A percentile compares a stretch with the other conserved stretches of the same genome.
These are phyloP conservation scores for Heterotis niloticus DNA, from an alignment of 2,113 vertebrate genomes.

Conservation along the genomic window DNA sequence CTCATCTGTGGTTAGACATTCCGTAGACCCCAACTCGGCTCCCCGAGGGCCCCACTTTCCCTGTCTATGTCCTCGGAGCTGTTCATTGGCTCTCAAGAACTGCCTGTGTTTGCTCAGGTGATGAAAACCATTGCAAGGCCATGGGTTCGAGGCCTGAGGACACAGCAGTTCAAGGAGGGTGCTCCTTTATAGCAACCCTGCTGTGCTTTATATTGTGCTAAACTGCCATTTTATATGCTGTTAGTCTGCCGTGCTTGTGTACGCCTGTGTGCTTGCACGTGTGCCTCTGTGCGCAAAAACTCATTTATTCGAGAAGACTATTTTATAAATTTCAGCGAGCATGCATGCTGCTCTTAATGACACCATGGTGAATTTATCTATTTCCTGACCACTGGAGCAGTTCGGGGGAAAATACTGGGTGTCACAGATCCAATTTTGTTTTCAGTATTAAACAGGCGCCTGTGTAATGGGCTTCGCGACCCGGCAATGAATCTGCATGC, in stretches of 20 bases:
- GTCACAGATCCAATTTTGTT: constrained; percentile 51
- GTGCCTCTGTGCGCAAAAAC: background rate
- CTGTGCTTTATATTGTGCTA: background rate
- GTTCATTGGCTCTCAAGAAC: constrained; percentile 36
- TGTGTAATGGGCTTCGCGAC: constrained; percentile 47
- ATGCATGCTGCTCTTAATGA: constrained; percentile 27
- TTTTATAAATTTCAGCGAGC: constrained; percentile 20
- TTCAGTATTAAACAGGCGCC: constrained; percentile 46
- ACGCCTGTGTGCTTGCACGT: background rate
- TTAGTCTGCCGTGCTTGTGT: background rate
- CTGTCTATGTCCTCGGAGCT: too few species aligned
- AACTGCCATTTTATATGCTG: background rate
- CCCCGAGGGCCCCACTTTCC: background rate
- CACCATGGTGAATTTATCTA: constrained; percentile 43
- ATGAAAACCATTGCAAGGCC: constrained; percentile 26
- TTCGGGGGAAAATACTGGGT: constrained; percentile 43
- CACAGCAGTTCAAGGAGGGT: background rate
- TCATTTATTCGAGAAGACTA: background rate
- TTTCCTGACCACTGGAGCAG: constrained; percentile 38
- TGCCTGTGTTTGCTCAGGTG: constrained; percentile 10
- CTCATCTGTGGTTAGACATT: constrained; percentile 68
- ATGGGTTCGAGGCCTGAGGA: background rate
- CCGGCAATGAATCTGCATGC: constrained; percentile 59
- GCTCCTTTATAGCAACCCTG: too few species aligned
- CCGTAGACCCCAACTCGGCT: constrained; percentile 60